Conservation (phyloP, 2,888 invertebrate species). For the Cerceris ruficornis region DNA sequence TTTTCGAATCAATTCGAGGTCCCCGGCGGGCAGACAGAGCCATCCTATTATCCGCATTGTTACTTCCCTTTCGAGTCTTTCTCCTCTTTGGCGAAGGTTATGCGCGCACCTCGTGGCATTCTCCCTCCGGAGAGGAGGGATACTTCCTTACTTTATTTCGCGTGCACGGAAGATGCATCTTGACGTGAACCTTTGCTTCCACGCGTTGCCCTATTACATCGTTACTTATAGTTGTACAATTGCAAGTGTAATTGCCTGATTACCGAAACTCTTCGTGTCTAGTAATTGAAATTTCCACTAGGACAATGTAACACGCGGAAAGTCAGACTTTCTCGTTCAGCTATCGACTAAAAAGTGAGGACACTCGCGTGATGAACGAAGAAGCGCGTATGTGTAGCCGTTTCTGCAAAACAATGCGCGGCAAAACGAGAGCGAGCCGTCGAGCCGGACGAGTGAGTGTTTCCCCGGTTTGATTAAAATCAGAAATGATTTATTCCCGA, state of each 20-base stretch:
- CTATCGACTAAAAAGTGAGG: too few species aligned
- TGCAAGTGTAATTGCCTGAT: not conserved
- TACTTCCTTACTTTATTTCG: slow-evolving; percentile 4
- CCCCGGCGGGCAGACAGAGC: slow-evolving; percentile 37
- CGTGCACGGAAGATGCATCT: slow-evolving; percentile 7
- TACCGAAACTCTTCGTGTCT: too few species aligned
- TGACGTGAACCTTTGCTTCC: not conserved
- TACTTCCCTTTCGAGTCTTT: slow-evolving; percentile 38
- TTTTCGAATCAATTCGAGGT: slow-evolving; percentile 63
- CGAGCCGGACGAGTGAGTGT: slow-evolving; percentile 39
- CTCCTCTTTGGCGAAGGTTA: slow-evolving; percentile 20
- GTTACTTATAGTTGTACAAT: not conserved
- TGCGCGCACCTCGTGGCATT: slow-evolving; percentile 6
- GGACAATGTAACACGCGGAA: not conserved
- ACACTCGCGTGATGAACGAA: not conserved
- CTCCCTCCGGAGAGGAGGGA: not conserved
- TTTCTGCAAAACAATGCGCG: slow-evolving; percentile 29
- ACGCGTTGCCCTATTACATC: too few species aligned
- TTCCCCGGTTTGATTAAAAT: slow-evolving; percentile 71
- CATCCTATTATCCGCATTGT: slow-evolving; percentile 61
- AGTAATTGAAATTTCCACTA: not conserved
- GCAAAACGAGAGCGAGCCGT: slow-evolving; percentile 43
- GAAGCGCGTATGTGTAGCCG: not conserved
- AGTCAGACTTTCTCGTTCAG: too few species aligned
- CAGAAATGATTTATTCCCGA: slow-evolving; percentile 71